phyloP scores from a whole-genome alignment of 2,797 vertebrate species.

The Enoplosus armatus region DNA sequence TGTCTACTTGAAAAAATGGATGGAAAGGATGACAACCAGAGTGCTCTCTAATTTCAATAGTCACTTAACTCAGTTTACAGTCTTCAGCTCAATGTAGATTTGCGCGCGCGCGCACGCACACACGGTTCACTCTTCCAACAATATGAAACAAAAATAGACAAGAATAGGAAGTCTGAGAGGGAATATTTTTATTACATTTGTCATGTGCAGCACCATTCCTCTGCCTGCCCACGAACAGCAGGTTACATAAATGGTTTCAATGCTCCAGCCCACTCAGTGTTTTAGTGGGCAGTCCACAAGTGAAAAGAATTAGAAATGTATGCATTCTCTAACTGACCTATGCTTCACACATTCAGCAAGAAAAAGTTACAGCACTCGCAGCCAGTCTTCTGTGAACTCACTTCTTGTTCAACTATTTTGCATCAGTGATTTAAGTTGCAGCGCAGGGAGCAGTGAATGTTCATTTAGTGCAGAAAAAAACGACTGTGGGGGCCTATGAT shows the following conservation, averaged over 20 bases:
- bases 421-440: conserved; percentile 7
- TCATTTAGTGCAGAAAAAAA: neutral
- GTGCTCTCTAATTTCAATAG: neutral
- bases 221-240: conserved; percentile 56
- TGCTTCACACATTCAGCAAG: conserved; percentile 47
- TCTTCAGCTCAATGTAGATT: neutral
- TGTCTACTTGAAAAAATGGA: neutral
- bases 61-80: neutral
- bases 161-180: conserved; percentile 36
- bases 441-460: neutral
- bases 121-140: neutral
- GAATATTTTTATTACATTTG: conserved; percentile 64
- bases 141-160: conserved; percentile 53
- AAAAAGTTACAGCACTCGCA: conserved; percentile 27
- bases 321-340: conserved; percentile 58
- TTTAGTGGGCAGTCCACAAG: conserved; percentile 60
- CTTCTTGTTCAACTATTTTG: conserved; percentile 8
- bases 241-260: conserved; percentile 73
- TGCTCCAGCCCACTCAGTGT: conserved; percentile 65
- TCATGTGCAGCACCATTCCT: conserved; percentile 48
- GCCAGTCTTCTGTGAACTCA: conserved; percentile 12
- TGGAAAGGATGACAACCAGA: neutral
- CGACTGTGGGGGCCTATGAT: neutral
- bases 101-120: neutral
- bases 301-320: conserved; percentile 67